phyloP scores from a whole-genome alignment of 2,888 invertebrate genomes.

The Capitulum mitella region DNA sequence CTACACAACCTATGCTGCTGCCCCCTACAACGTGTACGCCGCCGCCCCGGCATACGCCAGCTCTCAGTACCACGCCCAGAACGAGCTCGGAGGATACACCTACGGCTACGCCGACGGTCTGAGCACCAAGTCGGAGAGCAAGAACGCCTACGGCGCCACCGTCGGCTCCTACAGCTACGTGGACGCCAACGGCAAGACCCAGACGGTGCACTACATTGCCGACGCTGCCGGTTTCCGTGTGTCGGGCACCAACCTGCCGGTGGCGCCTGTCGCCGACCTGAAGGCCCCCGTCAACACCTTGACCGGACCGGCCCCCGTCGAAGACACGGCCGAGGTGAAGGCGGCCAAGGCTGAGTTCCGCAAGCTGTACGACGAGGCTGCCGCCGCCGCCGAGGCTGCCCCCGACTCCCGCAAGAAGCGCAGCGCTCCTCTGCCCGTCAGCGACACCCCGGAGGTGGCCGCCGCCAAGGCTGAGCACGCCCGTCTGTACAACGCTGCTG shows the following conservation, averaged over 20 bases:
- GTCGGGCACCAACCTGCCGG: conserved; percentile 55
- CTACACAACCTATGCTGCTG: too few species aligned
- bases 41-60: too few species aligned
- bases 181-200: conserved; percentile 47
- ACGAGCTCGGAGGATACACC: conserved; percentile 37
- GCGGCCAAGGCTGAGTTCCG: too few species aligned
- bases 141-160: conserved; percentile 33
- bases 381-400: too few species aligned
- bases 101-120: conserved; percentile 59
- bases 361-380: too few species aligned
- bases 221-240: conserved; percentile 52
- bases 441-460: conserved; percentile 44
- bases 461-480: conserved; percentile 39
- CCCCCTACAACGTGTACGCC: too few species aligned
- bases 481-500: conserved; percentile 14
- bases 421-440: conserved; percentile 37
- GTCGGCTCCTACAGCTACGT: conserved; percentile 35
- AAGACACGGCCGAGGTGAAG: too few species aligned
- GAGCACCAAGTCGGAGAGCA: conserved; percentile 54
- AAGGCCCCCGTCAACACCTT: conserved; percentile 35
- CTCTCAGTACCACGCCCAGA: too few species aligned
- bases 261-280: conserved; percentile 38
- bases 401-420: background rate
- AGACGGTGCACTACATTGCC: conserved; percentile 45
- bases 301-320: conserved; percentile 42